Percentiles rank a stretch among this genome's conserved stretches.
These are phyloP conservation scores for Chionomys nivalis DNA, from an alignment of 2,113 vertebrate genomes.

Conservation along the genomic window DNA sequence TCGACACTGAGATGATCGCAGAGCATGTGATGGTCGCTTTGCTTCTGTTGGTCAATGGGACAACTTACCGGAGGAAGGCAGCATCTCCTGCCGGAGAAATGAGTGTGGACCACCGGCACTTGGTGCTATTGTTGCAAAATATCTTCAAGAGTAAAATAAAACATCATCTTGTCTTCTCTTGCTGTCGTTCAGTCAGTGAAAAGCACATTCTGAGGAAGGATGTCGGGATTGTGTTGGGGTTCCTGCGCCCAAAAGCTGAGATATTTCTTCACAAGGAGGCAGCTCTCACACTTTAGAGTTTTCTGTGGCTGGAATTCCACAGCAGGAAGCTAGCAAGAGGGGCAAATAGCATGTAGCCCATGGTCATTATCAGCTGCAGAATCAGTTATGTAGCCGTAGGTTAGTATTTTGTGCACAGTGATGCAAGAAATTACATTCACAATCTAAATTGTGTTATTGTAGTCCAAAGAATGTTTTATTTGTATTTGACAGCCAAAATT, in stretches of 20 bases:
- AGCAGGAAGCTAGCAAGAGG: background rate
- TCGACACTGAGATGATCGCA: background rate
- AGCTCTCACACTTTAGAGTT: background rate
- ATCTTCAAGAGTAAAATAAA: background rate
- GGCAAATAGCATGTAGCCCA: background rate
- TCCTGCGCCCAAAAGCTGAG: background rate
- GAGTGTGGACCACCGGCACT: background rate
- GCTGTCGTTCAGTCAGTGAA: background rate
- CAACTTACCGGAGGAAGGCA: background rate
- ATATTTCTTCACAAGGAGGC: background rate
- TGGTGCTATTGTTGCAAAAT: background rate
- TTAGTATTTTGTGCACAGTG: conserved; percentile 17
- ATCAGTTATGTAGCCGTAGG: background rate
- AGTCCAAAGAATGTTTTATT: conserved; percentile 30
- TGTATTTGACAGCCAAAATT: conserved; percentile 28
- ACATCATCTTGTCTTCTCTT: background rate
- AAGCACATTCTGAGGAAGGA: background rate
- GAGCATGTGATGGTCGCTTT: background rate
- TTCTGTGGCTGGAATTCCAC: background rate
- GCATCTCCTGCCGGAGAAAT: background rate
- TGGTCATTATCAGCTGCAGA: background rate
- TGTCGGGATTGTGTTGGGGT: background rate
- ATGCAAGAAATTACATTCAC: background rate
- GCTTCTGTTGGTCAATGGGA: background rate
- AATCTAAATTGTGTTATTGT: background rate